A percentile compares a stretch with the other conserved stretches of the same genome.
phyloP scores from a whole-genome alignment of 2,113 vertebrate genomes.

The Halcyon malimbica region DNA sequence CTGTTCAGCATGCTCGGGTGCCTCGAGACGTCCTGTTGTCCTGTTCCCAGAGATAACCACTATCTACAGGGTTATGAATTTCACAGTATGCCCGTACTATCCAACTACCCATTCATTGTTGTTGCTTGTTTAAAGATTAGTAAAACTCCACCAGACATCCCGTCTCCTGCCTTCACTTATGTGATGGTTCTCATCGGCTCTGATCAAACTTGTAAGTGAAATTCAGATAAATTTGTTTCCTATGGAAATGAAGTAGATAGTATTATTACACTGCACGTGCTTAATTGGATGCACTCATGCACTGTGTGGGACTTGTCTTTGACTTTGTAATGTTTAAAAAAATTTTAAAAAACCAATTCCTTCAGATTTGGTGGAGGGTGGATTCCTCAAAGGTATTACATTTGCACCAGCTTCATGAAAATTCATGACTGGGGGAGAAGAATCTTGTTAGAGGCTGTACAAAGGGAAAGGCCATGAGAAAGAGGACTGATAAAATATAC shows the following conservation, averaged over 20 bases:
- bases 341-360: not conserved
- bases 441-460: not conserved
- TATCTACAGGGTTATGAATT: no score
- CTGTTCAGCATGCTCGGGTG: no score
- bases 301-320: not conserved
- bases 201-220: not conserved
- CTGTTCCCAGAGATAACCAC: no score
- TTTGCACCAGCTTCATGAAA: not conserved
- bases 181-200: not conserved
- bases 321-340: not conserved
- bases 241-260: not conserved
- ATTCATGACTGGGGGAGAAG: not conserved
- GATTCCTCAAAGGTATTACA: not conserved
- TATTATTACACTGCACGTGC: accelerated
- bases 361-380: not conserved
- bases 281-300: not conserved
- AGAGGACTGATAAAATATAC: not conserved
- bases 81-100: no score
- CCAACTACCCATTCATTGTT: no score
- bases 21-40: no score
- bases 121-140: no score
- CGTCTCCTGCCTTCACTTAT: no score
- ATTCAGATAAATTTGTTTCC: not conserved
- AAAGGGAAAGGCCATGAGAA: not conserved
- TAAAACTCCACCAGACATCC: no score